These are phyloP conservation scores for Luscinia luscinia DNA, from an alignment of 2,797 vertebrate genomes.

Conservation along the genomic window DNA sequence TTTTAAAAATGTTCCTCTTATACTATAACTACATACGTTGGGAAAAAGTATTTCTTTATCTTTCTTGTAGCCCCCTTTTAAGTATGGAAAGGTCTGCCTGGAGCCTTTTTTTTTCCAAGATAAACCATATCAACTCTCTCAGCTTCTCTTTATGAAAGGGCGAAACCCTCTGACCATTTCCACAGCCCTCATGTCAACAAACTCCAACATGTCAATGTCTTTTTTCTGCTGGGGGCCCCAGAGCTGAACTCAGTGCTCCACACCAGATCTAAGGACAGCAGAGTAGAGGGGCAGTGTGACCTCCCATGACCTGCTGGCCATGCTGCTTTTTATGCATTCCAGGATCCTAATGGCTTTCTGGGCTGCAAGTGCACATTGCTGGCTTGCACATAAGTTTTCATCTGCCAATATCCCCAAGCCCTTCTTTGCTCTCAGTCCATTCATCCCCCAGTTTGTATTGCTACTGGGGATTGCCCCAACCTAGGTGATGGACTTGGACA, in stretches of 20 bases:
- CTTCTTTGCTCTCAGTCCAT: not conserved
- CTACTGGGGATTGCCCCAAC: too few species aligned
- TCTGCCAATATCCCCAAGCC: not conserved
- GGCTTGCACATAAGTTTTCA: not conserved
- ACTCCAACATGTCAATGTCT: not conserved
- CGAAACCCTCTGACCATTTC: not conserved
- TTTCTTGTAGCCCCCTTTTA: not conserved
- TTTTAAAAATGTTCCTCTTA: not conserved
- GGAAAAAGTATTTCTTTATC: not conserved
- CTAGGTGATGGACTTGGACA: not conserved
- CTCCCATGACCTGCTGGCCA: not conserved
- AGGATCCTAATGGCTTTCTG: not conserved
- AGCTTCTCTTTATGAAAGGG: not conserved
- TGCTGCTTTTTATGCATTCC: not conserved
- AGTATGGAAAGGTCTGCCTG: not conserved
- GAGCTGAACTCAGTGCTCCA: not conserved
- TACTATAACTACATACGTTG: not conserved
- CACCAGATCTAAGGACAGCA: not conserved
- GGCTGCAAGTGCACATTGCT: not conserved
- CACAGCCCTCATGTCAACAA: not conserved
- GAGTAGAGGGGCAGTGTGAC: not conserved
- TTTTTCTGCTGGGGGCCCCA: not conserved
- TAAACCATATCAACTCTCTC: not conserved
- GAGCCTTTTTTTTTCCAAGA: not conserved
- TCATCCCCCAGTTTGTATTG: not conserved